These are phyloP conservation scores for Troilus luridus DNA, from an alignment of 2,888 invertebrate genomes.

Conservation along the genomic window DNA sequence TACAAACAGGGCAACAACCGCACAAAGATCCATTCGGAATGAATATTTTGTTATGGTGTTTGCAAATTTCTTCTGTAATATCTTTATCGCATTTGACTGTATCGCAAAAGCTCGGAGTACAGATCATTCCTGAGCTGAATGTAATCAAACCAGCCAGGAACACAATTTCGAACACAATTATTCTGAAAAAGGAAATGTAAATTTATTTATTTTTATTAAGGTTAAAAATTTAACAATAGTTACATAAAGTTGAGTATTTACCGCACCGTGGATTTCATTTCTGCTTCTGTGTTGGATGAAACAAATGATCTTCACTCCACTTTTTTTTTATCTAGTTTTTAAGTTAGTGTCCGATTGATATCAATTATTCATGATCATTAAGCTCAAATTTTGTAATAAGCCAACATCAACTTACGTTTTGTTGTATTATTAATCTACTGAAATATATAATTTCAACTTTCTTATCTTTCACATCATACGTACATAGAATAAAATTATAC, in stretches of 20 bases:
- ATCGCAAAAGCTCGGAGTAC: neutral
- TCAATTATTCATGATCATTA: too few species aligned
- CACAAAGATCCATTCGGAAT: neutral
- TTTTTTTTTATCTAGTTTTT: too few species aligned
- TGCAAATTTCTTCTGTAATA: neutral
- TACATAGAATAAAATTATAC: too few species aligned
- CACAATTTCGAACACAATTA: neutral
- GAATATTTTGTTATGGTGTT: neutral
- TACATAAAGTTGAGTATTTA: neutral
- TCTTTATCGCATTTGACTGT: neutral
- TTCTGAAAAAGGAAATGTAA: neutral
- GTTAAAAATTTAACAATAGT: neutral
- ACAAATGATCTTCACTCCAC: too few species aligned
- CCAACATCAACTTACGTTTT: too few species aligned
- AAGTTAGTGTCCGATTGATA: too few species aligned
- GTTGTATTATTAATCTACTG: too few species aligned
- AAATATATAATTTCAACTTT: too few species aligned
- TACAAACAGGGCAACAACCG: slow-evolving; percentile 8
- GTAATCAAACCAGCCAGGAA: neutral
- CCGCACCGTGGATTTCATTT: neutral
- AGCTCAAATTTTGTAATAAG: too few species aligned
- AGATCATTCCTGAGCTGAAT: neutral
- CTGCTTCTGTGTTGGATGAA: neutral
- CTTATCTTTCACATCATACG: too few species aligned
- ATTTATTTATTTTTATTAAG: neutral